Evolutionary conservation across 2,113 vertebrate species (phyloP).

Genomic region (Morone saxatilis): DNA sequence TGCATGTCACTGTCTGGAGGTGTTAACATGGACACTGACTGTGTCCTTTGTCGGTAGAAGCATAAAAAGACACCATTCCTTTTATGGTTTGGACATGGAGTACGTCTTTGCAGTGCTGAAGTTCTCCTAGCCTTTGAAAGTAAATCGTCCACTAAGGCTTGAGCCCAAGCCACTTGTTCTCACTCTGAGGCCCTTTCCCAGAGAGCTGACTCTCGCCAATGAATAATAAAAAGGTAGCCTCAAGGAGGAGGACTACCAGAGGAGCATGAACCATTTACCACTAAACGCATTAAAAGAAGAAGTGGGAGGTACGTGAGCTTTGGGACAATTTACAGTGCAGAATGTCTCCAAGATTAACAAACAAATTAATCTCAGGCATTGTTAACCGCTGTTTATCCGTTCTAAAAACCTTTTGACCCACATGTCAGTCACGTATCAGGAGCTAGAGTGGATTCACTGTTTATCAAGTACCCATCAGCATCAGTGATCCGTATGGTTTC

Average conservation of each 20-base stretch:
- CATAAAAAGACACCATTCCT: constrained; percentile 16
- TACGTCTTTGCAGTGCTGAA: constrained; percentile 20
- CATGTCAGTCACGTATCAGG: constrained; percentile 23
- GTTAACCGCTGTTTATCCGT: constrained; percentile 43
- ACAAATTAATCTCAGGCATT: constrained; percentile 41
- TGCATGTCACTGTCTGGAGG: neutral
- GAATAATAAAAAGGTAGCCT: constrained; percentile 74
- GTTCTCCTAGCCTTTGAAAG: constrained; percentile 34
- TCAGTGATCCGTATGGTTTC: constrained; percentile 43
- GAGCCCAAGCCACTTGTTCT: constrained; percentile 56
- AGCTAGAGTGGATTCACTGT: constrained; percentile 46
- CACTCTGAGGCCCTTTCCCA: constrained; percentile 40
- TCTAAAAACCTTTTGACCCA: constrained; percentile 26
- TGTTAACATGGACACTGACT: constrained; percentile 15
- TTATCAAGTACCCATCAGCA: constrained; percentile 55
- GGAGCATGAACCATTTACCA: constrained; percentile 14
- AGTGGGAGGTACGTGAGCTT: constrained; percentile 26
- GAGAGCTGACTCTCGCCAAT: constrained; percentile 45
- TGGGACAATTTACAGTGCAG: constrained; percentile 4
- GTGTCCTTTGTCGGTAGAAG: constrained; percentile 21
- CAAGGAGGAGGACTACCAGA: constrained; percentile 41
- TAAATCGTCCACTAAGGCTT: constrained; percentile 52
- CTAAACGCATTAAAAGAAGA: constrained; percentile 40
- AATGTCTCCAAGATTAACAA: constrained; percentile 32
- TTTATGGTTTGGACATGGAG: constrained; percentile 1